A percentile compares a stretch with the other conserved stretches of the same genome.
Evolutionary conservation across 92 coral and sea anemone species (phyloP).

Genomic region (Muricea muricata): DNA sequence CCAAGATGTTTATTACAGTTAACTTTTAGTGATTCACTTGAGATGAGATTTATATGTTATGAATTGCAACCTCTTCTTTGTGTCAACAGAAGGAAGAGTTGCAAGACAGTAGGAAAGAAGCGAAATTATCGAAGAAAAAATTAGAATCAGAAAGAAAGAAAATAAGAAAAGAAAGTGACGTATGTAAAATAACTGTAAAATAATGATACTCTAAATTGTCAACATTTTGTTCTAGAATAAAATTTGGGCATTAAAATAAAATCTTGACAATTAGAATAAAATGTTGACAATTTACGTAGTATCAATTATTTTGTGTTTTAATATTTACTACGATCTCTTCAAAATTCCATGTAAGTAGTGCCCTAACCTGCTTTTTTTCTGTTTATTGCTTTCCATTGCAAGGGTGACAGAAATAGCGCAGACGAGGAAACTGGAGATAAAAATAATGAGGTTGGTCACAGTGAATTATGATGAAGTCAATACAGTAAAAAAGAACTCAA

Average conservation of each 20-base stretch:
- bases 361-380: neutral
- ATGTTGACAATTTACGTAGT: too few relatives aligned
- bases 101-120: conserved; percentile 79
- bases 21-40: too few relatives aligned
- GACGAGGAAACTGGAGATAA: conserved; percentile 3
- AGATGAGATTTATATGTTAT: too few relatives aligned
- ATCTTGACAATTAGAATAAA: too few relatives aligned
- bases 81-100: conserved; percentile 74
- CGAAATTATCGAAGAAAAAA: conserved; percentile 77
- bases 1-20: too few relatives aligned
- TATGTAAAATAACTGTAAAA: neutral
- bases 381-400: neutral
- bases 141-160: conserved; percentile 75
- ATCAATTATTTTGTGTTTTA: too few relatives aligned
- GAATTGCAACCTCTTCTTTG: too few relatives aligned
- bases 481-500: too few relatives aligned
- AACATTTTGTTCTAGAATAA: too few relatives aligned
- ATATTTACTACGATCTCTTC: neutral
- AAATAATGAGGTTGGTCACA: conserved; percentile 12
- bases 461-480: neutral
- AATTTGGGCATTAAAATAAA: too few relatives aligned
- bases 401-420: conserved; percentile 15
- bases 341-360: neutral
- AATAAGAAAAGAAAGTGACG: conserved; percentile 46
- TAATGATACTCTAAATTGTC: neutral